Conservation (phyloP, 2,113 vertebrate genomes). For the Cheirogaleus medius region DNA sequence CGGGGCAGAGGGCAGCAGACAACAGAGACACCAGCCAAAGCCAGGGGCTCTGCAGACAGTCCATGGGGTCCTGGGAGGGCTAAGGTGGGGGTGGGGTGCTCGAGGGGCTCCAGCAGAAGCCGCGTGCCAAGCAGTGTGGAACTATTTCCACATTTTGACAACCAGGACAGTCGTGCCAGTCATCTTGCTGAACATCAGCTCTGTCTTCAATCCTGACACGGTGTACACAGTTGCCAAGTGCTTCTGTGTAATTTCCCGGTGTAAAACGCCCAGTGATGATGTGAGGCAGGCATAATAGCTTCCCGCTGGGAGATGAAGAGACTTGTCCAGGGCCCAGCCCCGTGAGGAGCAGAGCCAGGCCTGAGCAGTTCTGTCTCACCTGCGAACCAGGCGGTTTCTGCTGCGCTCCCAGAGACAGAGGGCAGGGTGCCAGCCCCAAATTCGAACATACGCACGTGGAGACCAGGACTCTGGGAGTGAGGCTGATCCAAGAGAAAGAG, state of each 20-base stretch:
- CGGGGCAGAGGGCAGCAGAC: background rate
- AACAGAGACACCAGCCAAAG: background rate
- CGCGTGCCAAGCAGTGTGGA: accelerated
- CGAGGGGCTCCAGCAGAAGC: background rate
- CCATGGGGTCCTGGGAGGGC: background rate
- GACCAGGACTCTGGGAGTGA: background rate
- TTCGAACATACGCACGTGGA: background rate
- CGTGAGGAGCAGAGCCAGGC: background rate
- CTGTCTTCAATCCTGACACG: background rate
- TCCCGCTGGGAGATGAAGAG: background rate
- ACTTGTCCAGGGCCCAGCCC: background rate
- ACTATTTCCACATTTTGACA: background rate
- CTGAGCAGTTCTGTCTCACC: background rate
- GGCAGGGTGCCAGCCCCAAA: background rate
- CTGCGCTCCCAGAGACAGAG: accelerated
- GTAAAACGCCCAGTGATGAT: background rate
- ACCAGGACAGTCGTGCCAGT: accelerated
- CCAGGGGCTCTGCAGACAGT: background rate
- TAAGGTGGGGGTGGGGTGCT: accelerated
- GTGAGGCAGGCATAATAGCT: accelerated
- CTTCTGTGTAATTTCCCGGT: background rate
- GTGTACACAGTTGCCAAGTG: background rate
- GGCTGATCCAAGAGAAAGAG: accelerated
- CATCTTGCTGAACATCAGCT: background rate
- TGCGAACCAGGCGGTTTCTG: background rate